Conservation (phyloP, 2,888 invertebrate genomes). For the Drosophila mimica region DNA sequence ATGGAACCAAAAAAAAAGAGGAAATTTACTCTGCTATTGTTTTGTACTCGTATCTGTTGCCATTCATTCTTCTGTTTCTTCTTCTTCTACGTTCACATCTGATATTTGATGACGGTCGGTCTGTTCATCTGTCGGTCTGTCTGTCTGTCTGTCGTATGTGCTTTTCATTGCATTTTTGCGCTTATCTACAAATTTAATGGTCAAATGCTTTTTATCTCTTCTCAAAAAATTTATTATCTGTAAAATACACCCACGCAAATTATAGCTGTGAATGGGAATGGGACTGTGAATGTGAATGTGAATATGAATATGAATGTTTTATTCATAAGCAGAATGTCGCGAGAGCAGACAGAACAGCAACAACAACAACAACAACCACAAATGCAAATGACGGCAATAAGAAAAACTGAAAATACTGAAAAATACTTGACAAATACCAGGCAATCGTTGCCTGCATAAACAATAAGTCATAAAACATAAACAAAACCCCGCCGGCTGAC, state of each 20-base stretch:
- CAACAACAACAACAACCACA: conserved; percentile 3
- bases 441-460: conserved; percentile 60
- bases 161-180: conserved; percentile 57
- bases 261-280: conserved; percentile 27
- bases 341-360: conserved; percentile 18
- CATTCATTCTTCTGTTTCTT: conserved; percentile 18
- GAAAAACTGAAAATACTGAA: conserved; percentile 48
- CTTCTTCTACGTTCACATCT: background rate
- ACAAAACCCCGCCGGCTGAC: conserved; percentile 44
- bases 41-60: conserved; percentile 24
- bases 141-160: conserved; percentile 13
- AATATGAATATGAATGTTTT: conserved; percentile 44
- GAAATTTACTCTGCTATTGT: conserved; percentile 41
- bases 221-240: conserved; percentile 68
- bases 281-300: conserved; percentile 42
- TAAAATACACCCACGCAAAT: conserved; percentile 69
- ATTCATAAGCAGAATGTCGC: conserved; percentile 35
- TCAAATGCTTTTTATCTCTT: conserved; percentile 68
- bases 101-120: background rate
- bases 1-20: conserved; percentile 22
- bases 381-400: conserved; percentile 45
- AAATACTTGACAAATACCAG: conserved; percentile 64
- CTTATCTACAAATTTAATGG: conserved; percentile 65
- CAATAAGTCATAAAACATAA: conserved; percentile 59
- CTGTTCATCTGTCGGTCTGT: background rate